phyloP scores from a whole-genome alignment of 2,797 vertebrate species.

The Takifugu rubripes region DNA sequence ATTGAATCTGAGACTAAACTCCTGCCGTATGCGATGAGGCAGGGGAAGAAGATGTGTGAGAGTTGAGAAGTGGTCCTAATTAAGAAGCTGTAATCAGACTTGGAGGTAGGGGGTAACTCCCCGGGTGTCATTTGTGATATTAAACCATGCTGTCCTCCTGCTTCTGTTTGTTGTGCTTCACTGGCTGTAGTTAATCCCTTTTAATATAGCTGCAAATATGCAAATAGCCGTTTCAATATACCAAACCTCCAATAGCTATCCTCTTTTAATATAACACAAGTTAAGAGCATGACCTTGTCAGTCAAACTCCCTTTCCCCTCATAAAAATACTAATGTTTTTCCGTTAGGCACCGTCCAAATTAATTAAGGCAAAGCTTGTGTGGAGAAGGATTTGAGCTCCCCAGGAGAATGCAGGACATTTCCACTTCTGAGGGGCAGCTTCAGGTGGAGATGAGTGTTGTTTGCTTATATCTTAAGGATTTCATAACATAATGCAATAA shows the following conservation, averaged over 20 bases:
- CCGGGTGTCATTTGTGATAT: conserved; percentile 98
- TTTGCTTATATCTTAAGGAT: conserved; percentile 50
- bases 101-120: conserved; percentile 92
- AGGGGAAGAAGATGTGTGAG: conserved; percentile 82
- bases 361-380: conserved; percentile 86
- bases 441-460: conserved; percentile 40
- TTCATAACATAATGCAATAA: conserved; percentile 51
- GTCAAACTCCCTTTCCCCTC: conserved; percentile 79
- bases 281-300: conserved; percentile 96
- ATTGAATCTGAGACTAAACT: conserved; percentile 97
- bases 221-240: conserved; percentile 98
- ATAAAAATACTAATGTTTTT: conserved; percentile 68
- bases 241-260: conserved; percentile 88
- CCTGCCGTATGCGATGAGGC: conserved; percentile 80
- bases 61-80: conserved; percentile 93
- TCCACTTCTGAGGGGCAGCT: conserved; percentile 34
- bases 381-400: conserved; percentile 59
- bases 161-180: conserved; percentile 94
- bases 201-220: conserved; percentile 99
- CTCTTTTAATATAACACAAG: conserved; percentile 98
- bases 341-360: conserved; percentile 78
- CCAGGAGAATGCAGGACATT: conserved; percentile 41
- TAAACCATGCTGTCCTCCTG: conserved; percentile 84
- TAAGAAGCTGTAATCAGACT: conserved; percentile 98
- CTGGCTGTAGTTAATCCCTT: conserved; percentile 94